Evolutionary conservation across 1,140 invertebrate species (phyloP).

Genomic region (Danaus melanippus): DNA sequence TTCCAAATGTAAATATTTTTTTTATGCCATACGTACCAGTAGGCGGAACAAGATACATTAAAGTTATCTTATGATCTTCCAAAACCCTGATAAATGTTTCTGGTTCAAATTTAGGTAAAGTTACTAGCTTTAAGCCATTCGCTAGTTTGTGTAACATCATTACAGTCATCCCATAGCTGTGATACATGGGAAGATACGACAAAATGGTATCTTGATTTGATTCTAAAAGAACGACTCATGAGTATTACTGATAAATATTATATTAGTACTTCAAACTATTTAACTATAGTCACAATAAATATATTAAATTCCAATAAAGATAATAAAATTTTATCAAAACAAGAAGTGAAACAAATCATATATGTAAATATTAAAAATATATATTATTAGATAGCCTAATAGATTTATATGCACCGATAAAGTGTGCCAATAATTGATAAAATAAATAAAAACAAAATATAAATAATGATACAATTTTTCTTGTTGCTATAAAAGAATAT

Average conservation of each 20-base stretch:
- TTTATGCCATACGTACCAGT: constrained; percentile 64
- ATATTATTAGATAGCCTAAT: no score
- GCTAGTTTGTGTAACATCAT: constrained; percentile 73
- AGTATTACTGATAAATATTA: no score
- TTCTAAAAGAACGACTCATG: constrained; percentile 26
- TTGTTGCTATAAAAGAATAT: neutral
- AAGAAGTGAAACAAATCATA: no score
- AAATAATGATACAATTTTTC: neutral
- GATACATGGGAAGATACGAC: constrained; percentile 85
- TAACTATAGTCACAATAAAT: no score
- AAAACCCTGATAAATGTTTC: constrained; percentile 75
- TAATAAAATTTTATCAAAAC: no score
- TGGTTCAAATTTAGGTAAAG: constrained; percentile 82
- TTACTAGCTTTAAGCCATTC: constrained; percentile 78
- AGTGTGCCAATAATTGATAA: no score
- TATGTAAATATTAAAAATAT: no score
- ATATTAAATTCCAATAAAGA: no score
- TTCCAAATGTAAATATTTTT: no score
- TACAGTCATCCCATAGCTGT: constrained; percentile 84
- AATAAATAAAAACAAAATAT: neutral
- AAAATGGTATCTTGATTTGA: constrained; percentile 70
- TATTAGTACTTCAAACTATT: no score
- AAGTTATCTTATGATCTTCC: constrained; percentile 72
- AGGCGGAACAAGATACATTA: constrained; percentile 77
- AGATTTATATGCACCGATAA: no score